Percentiles rank a stretch among this genome's conserved stretches.
phyloP scores from a whole-genome alignment of 2,888 invertebrate genomes.

The Mystacides longicornis region DNA sequence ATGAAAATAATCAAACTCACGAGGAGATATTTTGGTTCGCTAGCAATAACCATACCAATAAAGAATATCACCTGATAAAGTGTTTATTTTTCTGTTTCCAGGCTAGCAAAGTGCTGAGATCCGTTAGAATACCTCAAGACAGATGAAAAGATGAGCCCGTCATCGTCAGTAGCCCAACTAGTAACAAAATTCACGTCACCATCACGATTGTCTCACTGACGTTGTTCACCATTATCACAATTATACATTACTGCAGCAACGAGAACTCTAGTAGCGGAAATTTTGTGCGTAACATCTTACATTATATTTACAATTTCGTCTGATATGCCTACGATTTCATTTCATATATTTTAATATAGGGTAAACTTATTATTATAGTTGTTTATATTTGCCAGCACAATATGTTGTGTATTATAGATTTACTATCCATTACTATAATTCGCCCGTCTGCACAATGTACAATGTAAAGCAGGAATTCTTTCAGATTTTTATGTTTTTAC shows the following conservation, averaged over 20 bases:
- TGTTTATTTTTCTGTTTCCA: constrained; percentile 38
- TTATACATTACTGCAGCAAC: background rate
- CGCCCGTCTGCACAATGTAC: too few relatives aligned
- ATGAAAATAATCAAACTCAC: too few relatives aligned
- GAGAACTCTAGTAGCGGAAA: background rate
- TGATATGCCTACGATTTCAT: background rate
- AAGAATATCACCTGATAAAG: too few relatives aligned
- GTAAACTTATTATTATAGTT: too few relatives aligned
- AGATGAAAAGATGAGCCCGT: constrained; percentile 46
- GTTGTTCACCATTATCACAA: background rate
- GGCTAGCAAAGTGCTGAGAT: constrained; percentile 72
- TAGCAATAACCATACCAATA: too few relatives aligned
- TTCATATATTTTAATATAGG: too few relatives aligned
- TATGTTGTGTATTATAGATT: too few relatives aligned
- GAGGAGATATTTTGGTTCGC: too few relatives aligned
- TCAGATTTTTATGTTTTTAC: too few relatives aligned
- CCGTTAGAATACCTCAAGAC: constrained; percentile 66
- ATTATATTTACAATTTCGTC: background rate
- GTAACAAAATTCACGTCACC: background rate
- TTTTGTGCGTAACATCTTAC: background rate
- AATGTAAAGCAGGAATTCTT: too few relatives aligned
- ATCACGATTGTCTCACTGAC: background rate
- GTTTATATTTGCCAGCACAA: too few relatives aligned
- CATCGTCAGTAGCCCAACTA: background rate
- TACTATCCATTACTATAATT: too few relatives aligned